Evolutionary conservation across 2,113 vertebrate genomes (phyloP), one percentile per base, ranked within the genome.

Genomic region (Thinocorus orbignyianus): DNA sequence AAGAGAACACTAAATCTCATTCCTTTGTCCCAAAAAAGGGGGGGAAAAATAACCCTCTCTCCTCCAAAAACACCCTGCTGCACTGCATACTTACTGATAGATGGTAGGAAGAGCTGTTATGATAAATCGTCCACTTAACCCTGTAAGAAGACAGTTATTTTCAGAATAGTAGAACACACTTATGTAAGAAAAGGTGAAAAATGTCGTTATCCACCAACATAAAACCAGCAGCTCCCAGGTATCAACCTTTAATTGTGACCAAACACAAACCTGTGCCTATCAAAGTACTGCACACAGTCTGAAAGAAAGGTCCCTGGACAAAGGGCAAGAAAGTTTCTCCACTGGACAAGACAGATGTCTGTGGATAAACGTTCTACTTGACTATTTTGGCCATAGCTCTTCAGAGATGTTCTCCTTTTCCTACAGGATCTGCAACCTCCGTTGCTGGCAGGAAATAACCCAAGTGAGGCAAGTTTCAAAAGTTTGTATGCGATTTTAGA

Each of bases 21-120:
- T 55, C 10, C 28, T 49, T 66, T 65, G 6, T 9, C 26, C 35
- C 20, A 3, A 2, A 35, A 66, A 8, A 14, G 13, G 3, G 0
- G 30, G 0, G 0, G 7, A 41, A 18, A 28, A 9, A 30, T 42
- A 44, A 17, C 28, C 9, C 13, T 42, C 6, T 26, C 9, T 58
- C 33, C 69, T 52, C 71, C 39, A 17, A 79, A 81, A 55, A 52
- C 26, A 10, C 1, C n/a, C 48, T 33, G 14, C 14, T 25, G 55
- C 13, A 23, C 61, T 61, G 62, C 30, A 72, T 91, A 99, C 99
- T 99, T 97, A 99, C 99, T 99, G 99, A 88, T 99, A 99, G 88
- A 99, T 99, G 24, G 99, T 99, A 62, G 99, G 99, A 96, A 99
- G 99, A 16, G 99, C 99, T n/a, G 99, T 99, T 93, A 99, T 99